These are phyloP conservation scores for Kryptolebias ocellatus DNA, from an alignment of 2,797 vertebrate genomes.

Conservation along the genomic window DNA sequence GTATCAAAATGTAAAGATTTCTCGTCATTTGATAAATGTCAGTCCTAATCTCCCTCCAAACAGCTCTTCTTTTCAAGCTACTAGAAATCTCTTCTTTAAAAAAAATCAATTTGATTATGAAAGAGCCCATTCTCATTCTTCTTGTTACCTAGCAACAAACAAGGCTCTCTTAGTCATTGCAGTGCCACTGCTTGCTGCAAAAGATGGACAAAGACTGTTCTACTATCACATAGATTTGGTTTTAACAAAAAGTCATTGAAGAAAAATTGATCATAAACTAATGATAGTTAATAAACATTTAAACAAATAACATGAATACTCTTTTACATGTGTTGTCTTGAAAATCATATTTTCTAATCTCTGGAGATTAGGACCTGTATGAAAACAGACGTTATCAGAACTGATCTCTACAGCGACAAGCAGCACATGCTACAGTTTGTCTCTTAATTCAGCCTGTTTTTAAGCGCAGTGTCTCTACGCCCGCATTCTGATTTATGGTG, in stretches of 20 bases:
- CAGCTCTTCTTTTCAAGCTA: conserved; percentile 58
- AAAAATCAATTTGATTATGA: conserved; percentile 83
- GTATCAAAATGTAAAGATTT: conserved; percentile 36
- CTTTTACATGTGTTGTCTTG: not conserved
- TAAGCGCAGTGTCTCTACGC: conserved; percentile 45
- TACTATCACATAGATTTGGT: conserved; percentile 50
- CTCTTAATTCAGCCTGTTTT: conserved; percentile 51
- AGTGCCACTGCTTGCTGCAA: conserved; percentile 70
- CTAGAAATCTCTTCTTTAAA: conserved; percentile 68
- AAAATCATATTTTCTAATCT: conserved; percentile 5
- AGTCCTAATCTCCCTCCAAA: conserved; percentile 40
- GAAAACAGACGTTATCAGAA: not conserved
- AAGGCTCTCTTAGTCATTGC: conserved; percentile 83
- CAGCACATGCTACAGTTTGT: conserved; percentile 37
- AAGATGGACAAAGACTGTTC: conserved; percentile 65
- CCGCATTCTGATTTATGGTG: conserved; percentile 68
- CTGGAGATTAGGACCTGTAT: conserved; percentile 30
- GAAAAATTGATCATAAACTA: conserved; percentile 21
- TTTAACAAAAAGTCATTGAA: conserved; percentile 15
- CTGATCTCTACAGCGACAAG: too few relatives aligned
- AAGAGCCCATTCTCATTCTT: conserved; percentile 81
- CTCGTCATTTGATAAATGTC: conserved; percentile 51
- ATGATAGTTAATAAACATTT: not conserved
- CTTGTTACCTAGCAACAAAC: conserved; percentile 90
- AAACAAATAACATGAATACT: not conserved